Evolutionary conservation across 2,113 vertebrate species (phyloP).

Genomic region (Pelvicachromis taeniatus): DNA sequence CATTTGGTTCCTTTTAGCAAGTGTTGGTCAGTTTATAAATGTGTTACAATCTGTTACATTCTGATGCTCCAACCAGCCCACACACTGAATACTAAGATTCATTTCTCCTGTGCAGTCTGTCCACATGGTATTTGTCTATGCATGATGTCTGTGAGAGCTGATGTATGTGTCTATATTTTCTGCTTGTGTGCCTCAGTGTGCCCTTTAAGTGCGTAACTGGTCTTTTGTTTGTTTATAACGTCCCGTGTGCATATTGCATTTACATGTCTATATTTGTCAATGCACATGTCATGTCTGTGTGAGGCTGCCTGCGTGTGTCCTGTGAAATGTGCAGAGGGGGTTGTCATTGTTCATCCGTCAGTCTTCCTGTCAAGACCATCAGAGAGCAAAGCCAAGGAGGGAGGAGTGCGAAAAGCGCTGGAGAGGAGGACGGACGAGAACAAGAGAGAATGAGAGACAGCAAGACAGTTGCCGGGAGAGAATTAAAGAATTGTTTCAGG

Average conservation of each 20-base stretch:
- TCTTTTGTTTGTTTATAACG: background rate
- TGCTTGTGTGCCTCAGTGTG: background rate
- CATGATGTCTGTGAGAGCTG: background rate
- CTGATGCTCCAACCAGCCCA: conserved; percentile 34
- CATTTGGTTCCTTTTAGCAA: conserved; percentile 38
- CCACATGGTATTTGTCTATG: background rate
- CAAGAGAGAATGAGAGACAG: background rate
- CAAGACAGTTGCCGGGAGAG: conserved; percentile 1
- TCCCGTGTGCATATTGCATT: background rate
- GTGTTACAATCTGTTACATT: conserved; percentile 54
- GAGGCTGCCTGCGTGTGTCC: conserved; percentile 25
- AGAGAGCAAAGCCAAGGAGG: conserved; percentile 16
- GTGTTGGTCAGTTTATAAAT: conserved; percentile 47
- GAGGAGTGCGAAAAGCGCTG: conserved; percentile 17
- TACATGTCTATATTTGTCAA: background rate
- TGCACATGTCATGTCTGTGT: background rate
- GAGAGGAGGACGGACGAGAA: conserved; percentile 18
- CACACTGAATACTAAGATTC: conserved; percentile 16
- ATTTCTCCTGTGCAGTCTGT: background rate
- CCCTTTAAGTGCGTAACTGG: background rate
- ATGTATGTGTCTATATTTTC: background rate
- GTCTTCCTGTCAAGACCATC: conserved; percentile 38
- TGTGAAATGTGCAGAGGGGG: conserved; percentile 41
- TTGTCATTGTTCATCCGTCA: conserved; percentile 48
- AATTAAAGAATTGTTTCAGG: conserved; percentile 28